These are phyloP conservation scores for Diarsia brunnea DNA, from an alignment of 2,888 invertebrate genomes.

Conservation along the genomic window DNA sequence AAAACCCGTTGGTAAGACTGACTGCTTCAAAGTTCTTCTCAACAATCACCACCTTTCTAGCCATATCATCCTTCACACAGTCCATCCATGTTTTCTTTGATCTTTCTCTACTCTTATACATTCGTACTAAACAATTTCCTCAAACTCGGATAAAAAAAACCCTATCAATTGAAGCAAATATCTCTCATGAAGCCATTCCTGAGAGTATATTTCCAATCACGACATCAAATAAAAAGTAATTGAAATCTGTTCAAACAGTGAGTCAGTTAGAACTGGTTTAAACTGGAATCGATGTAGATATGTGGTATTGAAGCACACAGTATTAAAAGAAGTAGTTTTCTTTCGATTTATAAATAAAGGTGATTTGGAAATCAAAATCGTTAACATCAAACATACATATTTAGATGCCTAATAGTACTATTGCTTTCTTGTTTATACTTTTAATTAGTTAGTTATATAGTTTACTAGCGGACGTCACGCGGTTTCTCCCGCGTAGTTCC, in stretches of 20 bases:
- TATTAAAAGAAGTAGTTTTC: neutral
- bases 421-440: neutral
- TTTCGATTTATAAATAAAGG: neutral
- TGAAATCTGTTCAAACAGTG: conserved; percentile 51
- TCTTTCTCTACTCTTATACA: too few species aligned
- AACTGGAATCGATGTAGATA: conserved; percentile 14
- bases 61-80: too few species aligned
- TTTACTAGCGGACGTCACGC: too few species aligned
- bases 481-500: too few species aligned
- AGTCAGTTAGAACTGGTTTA: conserved; percentile 13
- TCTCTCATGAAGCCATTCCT: conserved; percentile 4
- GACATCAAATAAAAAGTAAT: conserved; percentile 54
- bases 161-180: conserved; percentile 11
- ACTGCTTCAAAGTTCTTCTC: too few species aligned
- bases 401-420: neutral
- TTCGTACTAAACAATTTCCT: too few species aligned
- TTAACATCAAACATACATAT: neutral
- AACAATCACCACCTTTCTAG: too few species aligned
- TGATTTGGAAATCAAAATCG: neutral
- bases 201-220: conserved; percentile 36
- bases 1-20: too few species aligned
- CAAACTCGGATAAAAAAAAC: neutral
- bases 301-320: neutral
- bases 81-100: too few species aligned
- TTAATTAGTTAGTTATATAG: neutral